Evolutionary conservation across 1,140 invertebrate genomes (phyloP).

Genomic region (Phortica variegata): DNA sequence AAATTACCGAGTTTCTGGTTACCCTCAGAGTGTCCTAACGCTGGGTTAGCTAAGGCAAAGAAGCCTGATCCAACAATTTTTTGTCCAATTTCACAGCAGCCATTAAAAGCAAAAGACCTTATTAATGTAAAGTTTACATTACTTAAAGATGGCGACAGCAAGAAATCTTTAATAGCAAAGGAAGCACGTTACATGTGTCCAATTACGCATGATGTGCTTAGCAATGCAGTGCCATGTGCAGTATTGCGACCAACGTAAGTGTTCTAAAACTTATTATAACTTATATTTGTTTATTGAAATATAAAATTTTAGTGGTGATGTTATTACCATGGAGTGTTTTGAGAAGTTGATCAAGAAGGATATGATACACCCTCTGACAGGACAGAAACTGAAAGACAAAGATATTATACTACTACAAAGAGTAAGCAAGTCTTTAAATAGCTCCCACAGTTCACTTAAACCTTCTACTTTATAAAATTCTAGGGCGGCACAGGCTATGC

Average conservation of each 20-base stretch:
- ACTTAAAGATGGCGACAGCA: slow-evolving; percentile 83
- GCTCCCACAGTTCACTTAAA: neutral
- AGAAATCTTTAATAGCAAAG: slow-evolving; percentile 77
- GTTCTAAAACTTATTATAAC: neutral
- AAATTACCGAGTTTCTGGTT: slow-evolving; percentile 96
- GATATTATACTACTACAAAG: slow-evolving; percentile 92
- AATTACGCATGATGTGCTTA: slow-evolving; percentile 92
- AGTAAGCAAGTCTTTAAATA: slow-evolving; percentile 59
- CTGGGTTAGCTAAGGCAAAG: slow-evolving; percentile 68
- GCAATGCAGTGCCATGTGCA: slow-evolving; percentile 91
- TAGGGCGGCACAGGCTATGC: slow-evolving; percentile 95
- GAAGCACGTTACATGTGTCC: slow-evolving; percentile 96
- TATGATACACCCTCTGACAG: slow-evolving; percentile 93
- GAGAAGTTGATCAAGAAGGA: slow-evolving; percentile 97
- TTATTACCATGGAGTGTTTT: slow-evolving; percentile 94
- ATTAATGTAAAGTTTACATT: slow-evolving; percentile 92
- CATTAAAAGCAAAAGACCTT: slow-evolving; percentile 86
- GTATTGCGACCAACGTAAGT: slow-evolving; percentile 87
- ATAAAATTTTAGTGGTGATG: slow-evolving; percentile 67
- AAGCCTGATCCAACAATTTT: slow-evolving; percentile 92
- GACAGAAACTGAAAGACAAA: slow-evolving; percentile 81
- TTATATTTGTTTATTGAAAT: neutral
- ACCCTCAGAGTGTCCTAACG: slow-evolving; percentile 88
- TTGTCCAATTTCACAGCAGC: slow-evolving; percentile 90
- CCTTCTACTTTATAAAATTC: slow-evolving; percentile 22